Evolutionary conservation across 2,113 vertebrate species (phyloP), one percentile per base, ranked within the genome.

Genomic region (Plotosus lineatus): DNA sequence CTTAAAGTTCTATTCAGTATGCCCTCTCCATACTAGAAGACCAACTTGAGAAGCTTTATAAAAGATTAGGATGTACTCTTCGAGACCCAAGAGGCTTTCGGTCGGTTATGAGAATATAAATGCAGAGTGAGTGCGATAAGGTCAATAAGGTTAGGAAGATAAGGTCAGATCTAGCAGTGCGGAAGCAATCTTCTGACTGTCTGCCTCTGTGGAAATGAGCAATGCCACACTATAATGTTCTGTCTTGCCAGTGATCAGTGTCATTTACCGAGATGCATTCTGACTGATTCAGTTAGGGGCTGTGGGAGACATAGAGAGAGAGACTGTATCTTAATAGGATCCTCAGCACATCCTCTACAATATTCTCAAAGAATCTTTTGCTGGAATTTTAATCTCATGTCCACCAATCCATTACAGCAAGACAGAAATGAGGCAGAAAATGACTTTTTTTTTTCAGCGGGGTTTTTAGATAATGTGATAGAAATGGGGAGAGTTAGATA

Each of bases 81-180:
- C 89, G 89, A 92, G 71, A 50, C 75, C 78, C 80, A 78, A 86
- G 82, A 81, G 78, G 81, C 82, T 83, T 86, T 86, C 66, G 78
- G 75, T 26, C 81, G 88, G 79, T 89, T 90, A 90, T 89, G 88
- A 93, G 91, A 89, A 89, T 92, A 92, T 91, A 92, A 92, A 94
- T 92, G 90, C 91, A 87, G 90, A 92, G 90, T 90, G 88, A 88
- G 86, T 87, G 88, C 90, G 93, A 94, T 93, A 93, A 93, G 92
- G 93, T 94, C 84, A 82, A 79, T 79, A 85, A 82, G 71, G 84
- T 85, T 85, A 85, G 56, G 56, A 81, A 72, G 73, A 79, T 82
- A 82, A 80, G 84, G 80, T 85, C 77, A 76, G 42, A n/a, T 71
- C 84, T 75, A 61, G 76, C 77, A 75, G 87, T 87, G 86, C 85